Evolutionary conservation across 2,113 vertebrate genomes (phyloP), one percentile per base, ranked within the genome.

Genomic region (Butorides virescens): DNA sequence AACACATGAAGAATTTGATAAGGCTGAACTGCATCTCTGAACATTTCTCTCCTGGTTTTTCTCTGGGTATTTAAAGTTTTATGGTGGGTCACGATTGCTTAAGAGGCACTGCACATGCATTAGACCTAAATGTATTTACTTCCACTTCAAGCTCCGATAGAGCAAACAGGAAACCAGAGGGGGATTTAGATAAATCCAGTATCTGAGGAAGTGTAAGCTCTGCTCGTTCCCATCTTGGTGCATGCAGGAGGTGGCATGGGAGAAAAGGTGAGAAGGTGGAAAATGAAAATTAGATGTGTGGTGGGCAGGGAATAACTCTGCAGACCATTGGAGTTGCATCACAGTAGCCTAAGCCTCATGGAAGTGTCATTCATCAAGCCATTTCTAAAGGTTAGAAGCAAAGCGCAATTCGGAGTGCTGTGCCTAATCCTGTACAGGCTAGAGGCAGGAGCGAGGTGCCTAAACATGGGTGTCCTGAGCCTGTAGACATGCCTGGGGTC

Each of bases 1-100:
- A 97, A 95, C 89, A 97, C 1, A 73, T 84, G 86, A 97, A 94
- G 95, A 97, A 97, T 97, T 95, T n/a, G 89, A 96, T 97, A 97
- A 96, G 73, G 73, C 73, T 34, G 62, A 72, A 42, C 88, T 90
- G 63, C 92, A 89, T 66, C 90, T 52, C 89, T 92, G 90, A 77
- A 62, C 62, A 56, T 65, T 55, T 63, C 91, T 79, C 55, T 90
- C 81, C 95, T 97, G 95, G n/a, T 29, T 96, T 96, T 96, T 92
- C 90, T 97, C 95, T 26, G 53, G 30, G 47, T 67, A 87, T 97
- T 89, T 96, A 73, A 97, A 97, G 96, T 98, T 96, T 96, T 93
- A 94, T 88, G 76, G 42, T 11, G 5, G 88, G 75, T 88, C 84
- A 73, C 0, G 12, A n/a, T 87, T 88, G 86, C 89, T 86, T 37